Evolutionary conservation across 2,797 vertebrate genomes (phyloP).

Genomic region (Propithecus perrieri): DNA sequence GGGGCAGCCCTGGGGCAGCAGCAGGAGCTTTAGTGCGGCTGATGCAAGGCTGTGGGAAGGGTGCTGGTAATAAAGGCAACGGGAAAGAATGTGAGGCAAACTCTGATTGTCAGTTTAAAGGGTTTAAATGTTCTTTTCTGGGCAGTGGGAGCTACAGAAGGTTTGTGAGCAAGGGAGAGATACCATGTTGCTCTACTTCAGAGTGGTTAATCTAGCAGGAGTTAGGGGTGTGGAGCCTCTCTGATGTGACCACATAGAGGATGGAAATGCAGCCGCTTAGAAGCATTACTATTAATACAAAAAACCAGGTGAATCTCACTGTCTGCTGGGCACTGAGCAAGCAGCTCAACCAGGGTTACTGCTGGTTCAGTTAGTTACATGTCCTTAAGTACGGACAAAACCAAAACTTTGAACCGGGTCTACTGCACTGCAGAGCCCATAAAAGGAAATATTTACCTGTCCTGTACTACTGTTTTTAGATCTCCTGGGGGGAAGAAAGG

Average conservation of each 20-base stretch:
- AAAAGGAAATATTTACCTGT: not conserved
- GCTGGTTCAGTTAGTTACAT: not conserved
- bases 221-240: not conserved
- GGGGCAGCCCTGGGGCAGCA: not conserved
- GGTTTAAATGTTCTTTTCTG: not conserved
- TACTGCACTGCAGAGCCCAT: not conserved
- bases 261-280: not conserved
- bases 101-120: not conserved
- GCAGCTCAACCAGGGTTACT: not conserved
- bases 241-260: not conserved
- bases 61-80: accelerated
- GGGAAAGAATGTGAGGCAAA: not conserved
- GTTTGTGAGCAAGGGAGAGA: not conserved
- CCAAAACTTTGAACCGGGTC: not conserved
- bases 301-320: not conserved
- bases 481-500: not conserved
- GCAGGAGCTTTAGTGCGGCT: accelerated
- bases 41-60: not conserved
- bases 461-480: not conserved
- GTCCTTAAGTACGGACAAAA: not conserved
- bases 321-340: not conserved
- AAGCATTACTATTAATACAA: not conserved
- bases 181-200: not conserved
- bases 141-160: not conserved
- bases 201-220: not conserved